Base-by-base conservation (phyloP, 2,888 invertebrate genomes). In the Nebria brevicollis region DNA sequence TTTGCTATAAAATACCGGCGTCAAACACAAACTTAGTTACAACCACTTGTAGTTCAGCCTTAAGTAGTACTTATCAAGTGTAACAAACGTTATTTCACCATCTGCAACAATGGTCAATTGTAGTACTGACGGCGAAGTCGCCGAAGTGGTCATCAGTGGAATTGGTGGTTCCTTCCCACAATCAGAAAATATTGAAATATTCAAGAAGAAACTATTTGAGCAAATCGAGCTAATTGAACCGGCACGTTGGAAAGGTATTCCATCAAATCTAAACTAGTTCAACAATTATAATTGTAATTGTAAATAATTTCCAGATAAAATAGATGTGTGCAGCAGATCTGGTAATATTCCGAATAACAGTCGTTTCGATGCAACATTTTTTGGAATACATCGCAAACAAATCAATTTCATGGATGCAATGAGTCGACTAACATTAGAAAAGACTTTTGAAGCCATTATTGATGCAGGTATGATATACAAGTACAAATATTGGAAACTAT, bases 331-430 rank as follows among this genome's bases (percentile, higher is more conserved):
- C 75, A 87, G 88, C 78, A 85, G 86, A 15, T 86, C 89, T 41
- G 90, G 90, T 10, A 86, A 85, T 79, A 84, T 89, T n/a, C 86
- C 86, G 2, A 85, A 86, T 1, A 85, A 85, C 11, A 84, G 89
- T 76, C 85, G 85, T 76, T 90, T 90, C 83, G 91, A 91, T 84
- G 87, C 89, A 77, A 88, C 89, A 7, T 90, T 88, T 84, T 90
- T 91, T 83, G 90, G 90, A 2, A 89, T 90, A n/a, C 89, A 90
- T 86, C 86, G 89, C 5, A 89, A 89, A 83, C 88, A 90, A 83
- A 87, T 88, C 70, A 87, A 88, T 11, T 88, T 87, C 77, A 89
- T 90, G 89, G 91, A 91, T 83, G 89, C 90, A 8, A 88, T 90
- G 88, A 89, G 89, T 72, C 87, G 90, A 82, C 83, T 89, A 34